These are phyloP conservation scores for Phalacrocorax brasilianus DNA, from an alignment of 2,113 vertebrate species.

Conservation along the genomic window DNA sequence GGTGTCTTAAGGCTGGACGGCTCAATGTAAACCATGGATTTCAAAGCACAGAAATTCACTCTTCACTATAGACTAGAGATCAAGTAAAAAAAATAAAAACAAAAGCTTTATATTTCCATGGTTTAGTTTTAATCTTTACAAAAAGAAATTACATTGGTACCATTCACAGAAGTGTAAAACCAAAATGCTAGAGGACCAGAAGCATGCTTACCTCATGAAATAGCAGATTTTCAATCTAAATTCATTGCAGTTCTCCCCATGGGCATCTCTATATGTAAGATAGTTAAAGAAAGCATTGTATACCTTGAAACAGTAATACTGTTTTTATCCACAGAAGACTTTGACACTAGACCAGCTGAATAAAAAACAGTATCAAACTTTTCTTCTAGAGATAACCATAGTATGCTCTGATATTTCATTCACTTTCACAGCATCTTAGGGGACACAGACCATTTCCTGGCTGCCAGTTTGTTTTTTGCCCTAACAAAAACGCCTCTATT, in stretches of 20 bases:
- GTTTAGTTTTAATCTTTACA: not conserved
- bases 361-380: not conserved
- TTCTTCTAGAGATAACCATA: not conserved
- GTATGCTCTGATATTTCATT: not conserved
- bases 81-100: not conserved
- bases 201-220: slow-evolving; percentile 90
- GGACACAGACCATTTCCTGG: not conserved
- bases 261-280: slow-evolving; percentile 85
- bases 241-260: slow-evolving; percentile 76
- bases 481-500: not conserved
- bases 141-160: not conserved
- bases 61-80: not conserved
- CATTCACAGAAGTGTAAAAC: not conserved
- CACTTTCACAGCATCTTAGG: not conserved
- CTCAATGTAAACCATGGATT: not conserved
- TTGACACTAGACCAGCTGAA: not conserved
- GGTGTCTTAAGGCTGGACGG: not conserved
- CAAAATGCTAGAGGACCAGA: not conserved
- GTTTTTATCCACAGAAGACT: not conserved
- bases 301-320: not conserved
- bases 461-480: not conserved
- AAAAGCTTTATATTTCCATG: not conserved
- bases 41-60: not conserved
- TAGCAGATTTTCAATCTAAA: slow-evolving; percentile 93
- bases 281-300: slow-evolving; percentile 78